Conservation (phyloP, 2,888 invertebrate genomes). For the Sympetrum striolatum region DNA sequence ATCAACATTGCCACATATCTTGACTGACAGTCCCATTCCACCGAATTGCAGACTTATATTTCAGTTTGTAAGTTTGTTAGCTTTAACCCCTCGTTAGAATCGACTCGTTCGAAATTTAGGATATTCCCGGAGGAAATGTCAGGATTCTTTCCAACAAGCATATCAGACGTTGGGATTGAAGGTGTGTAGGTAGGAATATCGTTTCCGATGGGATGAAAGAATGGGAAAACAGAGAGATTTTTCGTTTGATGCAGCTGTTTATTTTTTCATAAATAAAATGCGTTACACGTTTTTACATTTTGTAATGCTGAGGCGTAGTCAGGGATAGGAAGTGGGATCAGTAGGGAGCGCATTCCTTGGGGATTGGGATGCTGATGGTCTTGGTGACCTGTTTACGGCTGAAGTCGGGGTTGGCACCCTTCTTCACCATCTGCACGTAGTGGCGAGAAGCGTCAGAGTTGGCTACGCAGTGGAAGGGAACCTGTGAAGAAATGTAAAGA, state of each 20-base stretch:
- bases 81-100: no score
- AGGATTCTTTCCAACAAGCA: no score
- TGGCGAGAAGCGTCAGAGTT: constrained; percentile 52
- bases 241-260: not conserved
- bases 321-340: not conserved
- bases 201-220: no score
- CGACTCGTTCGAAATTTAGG: no score
- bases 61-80: no score
- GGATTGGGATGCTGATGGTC: constrained; percentile 56
- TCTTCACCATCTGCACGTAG: constrained; percentile 56
- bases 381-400: constrained; percentile 58
- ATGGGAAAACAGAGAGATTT: no score
- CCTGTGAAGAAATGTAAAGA: not conserved
- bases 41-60: no score
- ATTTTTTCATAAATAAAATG: not conserved
- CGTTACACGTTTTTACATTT: not conserved
- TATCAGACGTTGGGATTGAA: not conserved
- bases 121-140: no score
- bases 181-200: not conserved
- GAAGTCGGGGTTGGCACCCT: constrained; percentile 63
- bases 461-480: constrained; percentile 9
- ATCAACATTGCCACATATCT: no score
- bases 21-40: no score
- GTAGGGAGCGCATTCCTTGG: constrained; percentile 49
- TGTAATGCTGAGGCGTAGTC: not conserved